Conservation (phyloP, 2,113 vertebrate genomes). For the Pungitius pungitius region DNA sequence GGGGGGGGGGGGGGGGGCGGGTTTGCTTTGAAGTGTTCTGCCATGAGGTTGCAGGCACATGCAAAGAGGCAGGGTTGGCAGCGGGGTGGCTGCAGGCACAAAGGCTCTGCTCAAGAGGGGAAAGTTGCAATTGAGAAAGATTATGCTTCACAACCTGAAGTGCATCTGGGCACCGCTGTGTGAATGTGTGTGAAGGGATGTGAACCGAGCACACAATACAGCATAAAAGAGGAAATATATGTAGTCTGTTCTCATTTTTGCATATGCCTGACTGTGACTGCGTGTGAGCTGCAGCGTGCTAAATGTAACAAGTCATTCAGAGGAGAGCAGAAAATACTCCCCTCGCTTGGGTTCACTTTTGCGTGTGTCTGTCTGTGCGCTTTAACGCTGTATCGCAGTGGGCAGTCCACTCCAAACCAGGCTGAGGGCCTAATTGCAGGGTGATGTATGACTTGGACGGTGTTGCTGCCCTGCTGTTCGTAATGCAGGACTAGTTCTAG, state of each 20-base stretch:
- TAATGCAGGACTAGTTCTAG: conserved; percentile 40
- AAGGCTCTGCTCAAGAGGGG: conserved; percentile 67
- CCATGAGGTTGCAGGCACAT: conserved; percentile 36
- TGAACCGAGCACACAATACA: conserved; percentile 1
- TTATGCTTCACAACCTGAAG: conserved; percentile 63
- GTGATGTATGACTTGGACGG: conserved; percentile 68
- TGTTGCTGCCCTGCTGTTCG: conserved; percentile 26
- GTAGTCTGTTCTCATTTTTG: neutral
- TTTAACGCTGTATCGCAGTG: conserved; percentile 14
- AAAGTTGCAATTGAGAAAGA: conserved; percentile 71
- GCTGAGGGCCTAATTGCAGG: conserved; percentile 71
- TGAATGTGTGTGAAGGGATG: conserved; percentile 20
- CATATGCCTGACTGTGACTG: neutral
- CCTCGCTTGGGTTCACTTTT: neutral
- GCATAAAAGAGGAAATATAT: neutral
- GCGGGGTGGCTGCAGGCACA: conserved; percentile 62
- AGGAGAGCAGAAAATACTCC: conserved; percentile 5
- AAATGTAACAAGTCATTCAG: conserved; percentile 1
- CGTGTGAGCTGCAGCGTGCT: neutral
- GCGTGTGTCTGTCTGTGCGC: neutral
- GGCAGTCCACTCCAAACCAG: conserved; percentile 39
- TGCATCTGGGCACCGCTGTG: conserved; percentile 56
- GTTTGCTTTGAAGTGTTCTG: conserved; percentile 32
- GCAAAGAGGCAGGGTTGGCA: conserved; percentile 30
- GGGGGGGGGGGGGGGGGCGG: neutral